These are phyloP conservation scores for Anaspis maculata DNA, from an alignment of 2,888 invertebrate species.

Conservation along the genomic window DNA sequence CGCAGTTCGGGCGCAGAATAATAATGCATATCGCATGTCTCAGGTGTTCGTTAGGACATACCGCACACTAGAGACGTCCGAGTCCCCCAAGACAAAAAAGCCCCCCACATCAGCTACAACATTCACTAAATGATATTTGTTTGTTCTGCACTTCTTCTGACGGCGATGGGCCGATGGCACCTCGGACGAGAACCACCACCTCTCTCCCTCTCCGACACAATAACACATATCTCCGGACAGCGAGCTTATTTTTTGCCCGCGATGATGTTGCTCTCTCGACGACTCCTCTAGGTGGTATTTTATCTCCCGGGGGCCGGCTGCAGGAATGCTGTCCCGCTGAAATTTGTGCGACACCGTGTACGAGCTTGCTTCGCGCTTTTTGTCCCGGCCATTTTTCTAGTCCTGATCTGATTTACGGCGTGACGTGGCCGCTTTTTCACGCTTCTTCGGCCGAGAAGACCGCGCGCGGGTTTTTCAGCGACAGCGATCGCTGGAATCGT, in stretches of 20 bases:
- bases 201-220: conserved; percentile 27
- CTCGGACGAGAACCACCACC: too few relatives aligned
- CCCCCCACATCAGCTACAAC: conserved; percentile 16
- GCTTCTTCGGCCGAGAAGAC: background rate
- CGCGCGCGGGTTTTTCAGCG: too few relatives aligned
- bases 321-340: conserved; percentile 29
- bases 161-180: too few relatives aligned
- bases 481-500: too few relatives aligned
- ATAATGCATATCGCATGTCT: conserved; percentile 22
- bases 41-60: conserved; percentile 24
- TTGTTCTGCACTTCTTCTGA: conserved; percentile 31
- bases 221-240: conserved; percentile 28
- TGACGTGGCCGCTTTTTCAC: conserved; percentile 9
- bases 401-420: conserved; percentile 1
- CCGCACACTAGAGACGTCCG: conserved; percentile 18
- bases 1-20: conserved; percentile 20
- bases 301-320: conserved; percentile 21
- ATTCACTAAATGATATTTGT: conserved; percentile 29
- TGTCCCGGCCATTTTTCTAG: conserved; percentile 1
- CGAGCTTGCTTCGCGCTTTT: conserved; percentile 1
- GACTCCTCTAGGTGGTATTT: conserved; percentile 25
- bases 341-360: conserved; percentile 27
- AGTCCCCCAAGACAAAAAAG: conserved; percentile 14
- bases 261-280: conserved; percentile 6
- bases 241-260: conserved; percentile 20